Base-by-base conservation (phyloP, 2,113 vertebrate species). In the Felis catus region DNA sequence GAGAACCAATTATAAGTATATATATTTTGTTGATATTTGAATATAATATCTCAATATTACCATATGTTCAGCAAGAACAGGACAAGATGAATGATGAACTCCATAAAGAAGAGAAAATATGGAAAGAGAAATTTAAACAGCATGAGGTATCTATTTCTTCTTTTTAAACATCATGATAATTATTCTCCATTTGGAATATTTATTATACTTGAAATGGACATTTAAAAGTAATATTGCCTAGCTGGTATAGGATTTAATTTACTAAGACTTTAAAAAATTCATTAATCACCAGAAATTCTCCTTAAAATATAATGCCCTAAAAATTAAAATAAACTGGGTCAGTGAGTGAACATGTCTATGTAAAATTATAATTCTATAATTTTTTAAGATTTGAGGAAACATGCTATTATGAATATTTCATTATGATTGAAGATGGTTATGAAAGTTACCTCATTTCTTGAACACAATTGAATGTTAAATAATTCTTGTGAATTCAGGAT, bases 101-200 rank as follows among this genome's bases (percentile, higher is more conserved):
- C 84, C 95, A 91, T 65, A 98, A 98, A 89, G 98, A 98, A 96
- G 98, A 99, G 83, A 97, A 99, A 79, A 98, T 94, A 83, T 99
- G 99, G 97, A 98, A 98, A 90, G 89, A 98, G 82, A 99, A 99
- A 97, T 89, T 99, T 41, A 97, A 95, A 85, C 97, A 99, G 45
- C 99, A 99, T 70, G 97, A 99, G 99, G 99, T 99, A 97, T 33
- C 33, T 74, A 41, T 89, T 58, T 73, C 4, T 71, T 91, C 8
- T 84, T 89, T 96, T 89, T 71, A 81, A 79, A 89, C 31, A 78
- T 8, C 36, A 23, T 3, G 27, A 25, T 84, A 39, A 51, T 84
- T 7, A 41, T 89, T 93, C 19, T 88, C 73, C 33, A 74, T 85
- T 92, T 80, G 58, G 82, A 89, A 63, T 83, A 81, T 36, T 94